phyloP scores from a whole-genome alignment of 1,140 invertebrate genomes.

The Cydia strobilella region DNA sequence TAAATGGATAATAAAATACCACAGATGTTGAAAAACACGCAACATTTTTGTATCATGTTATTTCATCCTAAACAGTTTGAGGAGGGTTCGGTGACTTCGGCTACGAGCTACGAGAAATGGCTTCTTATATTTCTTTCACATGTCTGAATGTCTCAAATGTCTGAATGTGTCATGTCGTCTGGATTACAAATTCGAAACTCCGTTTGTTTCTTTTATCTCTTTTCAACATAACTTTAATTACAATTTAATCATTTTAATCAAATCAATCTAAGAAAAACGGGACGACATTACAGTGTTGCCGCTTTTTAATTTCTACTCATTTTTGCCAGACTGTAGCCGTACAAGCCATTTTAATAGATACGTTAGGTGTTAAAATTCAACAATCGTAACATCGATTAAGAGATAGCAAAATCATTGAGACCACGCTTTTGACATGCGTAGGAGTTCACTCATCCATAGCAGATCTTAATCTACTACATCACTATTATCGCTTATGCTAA shows the following conservation, averaged over 20 bases:
- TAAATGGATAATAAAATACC: not conserved
- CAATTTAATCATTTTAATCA: no score
- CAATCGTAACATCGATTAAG: not conserved
- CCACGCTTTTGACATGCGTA: constrained; percentile 12
- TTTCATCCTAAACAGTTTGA: not conserved
- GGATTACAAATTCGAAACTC: not conserved
- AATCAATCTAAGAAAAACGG: no score
- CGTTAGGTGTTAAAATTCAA: not conserved
- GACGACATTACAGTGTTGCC: no score
- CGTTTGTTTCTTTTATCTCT: not conserved
- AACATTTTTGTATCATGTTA: not conserved
- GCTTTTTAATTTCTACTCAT: no score
- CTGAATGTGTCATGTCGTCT: no score
- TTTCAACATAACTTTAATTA: no score
- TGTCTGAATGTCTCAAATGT: constrained; percentile 5
- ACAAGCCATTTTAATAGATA: no score
- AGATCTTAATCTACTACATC: constrained; percentile 1
- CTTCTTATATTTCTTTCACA: not conserved
- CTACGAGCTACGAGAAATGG: not conserved
- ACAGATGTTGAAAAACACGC: not conserved
- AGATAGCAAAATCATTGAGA: not conserved
- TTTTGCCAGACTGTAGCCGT: no score
- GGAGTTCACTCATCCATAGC: not conserved
- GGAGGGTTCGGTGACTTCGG: not conserved
- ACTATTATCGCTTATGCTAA: constrained; percentile 4